Percentiles rank a stretch among this genome's conserved stretches.
phyloP scores from a whole-genome alignment of 2,888 invertebrate species.

The Parnassius smintheus region DNA sequence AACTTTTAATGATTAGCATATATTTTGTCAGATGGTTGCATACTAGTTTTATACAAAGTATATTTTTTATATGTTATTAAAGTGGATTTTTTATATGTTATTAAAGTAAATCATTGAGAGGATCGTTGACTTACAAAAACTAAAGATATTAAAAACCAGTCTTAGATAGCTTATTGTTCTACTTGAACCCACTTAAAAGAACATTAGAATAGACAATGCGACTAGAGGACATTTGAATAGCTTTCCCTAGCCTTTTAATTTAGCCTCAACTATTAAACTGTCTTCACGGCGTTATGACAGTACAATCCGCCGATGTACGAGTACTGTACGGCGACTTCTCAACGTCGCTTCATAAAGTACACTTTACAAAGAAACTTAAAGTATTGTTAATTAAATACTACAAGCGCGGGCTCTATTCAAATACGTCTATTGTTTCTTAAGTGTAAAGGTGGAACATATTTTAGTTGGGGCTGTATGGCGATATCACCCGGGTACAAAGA shows the following conservation, averaged over 20 bases:
- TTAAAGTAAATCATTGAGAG: background rate
- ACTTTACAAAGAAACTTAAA: constrained; percentile 43
- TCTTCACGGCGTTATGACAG: constrained; percentile 32
- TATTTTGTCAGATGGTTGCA: background rate
- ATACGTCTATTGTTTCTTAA: constrained; percentile 59
- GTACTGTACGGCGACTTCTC: constrained; percentile 33
- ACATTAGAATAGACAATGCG: constrained; percentile 38
- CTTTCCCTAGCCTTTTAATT: constrained; percentile 43
- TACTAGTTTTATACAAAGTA: background rate
- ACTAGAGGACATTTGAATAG: constrained; percentile 45
- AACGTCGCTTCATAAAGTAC: constrained; percentile 22
- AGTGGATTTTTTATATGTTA: background rate
- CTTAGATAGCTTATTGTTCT: constrained; percentile 29
- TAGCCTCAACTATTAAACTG: constrained; percentile 47
- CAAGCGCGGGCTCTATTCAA: constrained; percentile 59
- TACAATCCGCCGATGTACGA: constrained; percentile 23
- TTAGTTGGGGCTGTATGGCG: background rate
- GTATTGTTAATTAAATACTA: constrained; percentile 66
- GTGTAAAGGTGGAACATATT: background rate
- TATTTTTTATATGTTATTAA: too few relatives aligned
- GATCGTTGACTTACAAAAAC: constrained; percentile 25
- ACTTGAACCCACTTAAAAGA: constrained; percentile 31
- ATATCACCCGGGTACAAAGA: background rate
- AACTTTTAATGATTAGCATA: background rate
- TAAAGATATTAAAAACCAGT: constrained; percentile 30